phyloP scores from a whole-genome alignment of 1,140 invertebrate species.

The Zaprionus gabonicus region DNA sequence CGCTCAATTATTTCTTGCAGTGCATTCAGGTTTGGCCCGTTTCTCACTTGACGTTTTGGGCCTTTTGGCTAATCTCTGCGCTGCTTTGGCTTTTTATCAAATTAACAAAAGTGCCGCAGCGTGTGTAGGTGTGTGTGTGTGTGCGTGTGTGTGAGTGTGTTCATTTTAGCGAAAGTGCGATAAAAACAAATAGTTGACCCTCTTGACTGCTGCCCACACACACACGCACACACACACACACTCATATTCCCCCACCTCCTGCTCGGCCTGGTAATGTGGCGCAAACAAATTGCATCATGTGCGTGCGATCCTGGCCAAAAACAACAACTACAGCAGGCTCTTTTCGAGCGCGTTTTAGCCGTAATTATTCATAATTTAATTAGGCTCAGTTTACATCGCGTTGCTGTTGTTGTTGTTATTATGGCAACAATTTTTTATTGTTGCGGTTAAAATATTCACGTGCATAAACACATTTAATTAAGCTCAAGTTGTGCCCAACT shows the following conservation, averaged over 20 bases:
- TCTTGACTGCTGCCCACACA: constrained; percentile 31
- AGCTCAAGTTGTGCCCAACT: constrained; percentile 10
- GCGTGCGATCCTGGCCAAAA: constrained; percentile 68
- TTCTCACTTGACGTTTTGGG: constrained; percentile 44
- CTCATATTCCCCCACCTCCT: neutral
- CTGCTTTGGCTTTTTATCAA: constrained; percentile 81
- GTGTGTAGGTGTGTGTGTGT: constrained; percentile 9
- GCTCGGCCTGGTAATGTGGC: constrained; percentile 52
- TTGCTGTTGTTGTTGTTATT: constrained; percentile 43
- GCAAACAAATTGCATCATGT: constrained; percentile 82
- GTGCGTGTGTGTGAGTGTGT: constrained; percentile 40
- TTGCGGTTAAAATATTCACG: constrained; percentile 67
- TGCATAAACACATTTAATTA: constrained; percentile 84
- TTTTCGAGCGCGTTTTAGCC: constrained; percentile 35
- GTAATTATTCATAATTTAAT: constrained; percentile 84
- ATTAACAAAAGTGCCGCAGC: constrained; percentile 80
- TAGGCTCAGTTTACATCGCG: constrained; percentile 81
- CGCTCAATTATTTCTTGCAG: constrained; percentile 17
- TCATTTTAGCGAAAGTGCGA: constrained; percentile 83
- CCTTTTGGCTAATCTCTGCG: constrained; percentile 70
- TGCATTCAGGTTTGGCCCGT: constrained; percentile 29
- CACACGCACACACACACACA: neutral
- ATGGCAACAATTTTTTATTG: constrained; percentile 64
- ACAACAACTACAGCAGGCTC: neutral
- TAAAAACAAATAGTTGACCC: constrained; percentile 80